These are phyloP conservation scores for Augochlora pura DNA, from an alignment of 1,140 invertebrate genomes.

Conservation along the genomic window DNA sequence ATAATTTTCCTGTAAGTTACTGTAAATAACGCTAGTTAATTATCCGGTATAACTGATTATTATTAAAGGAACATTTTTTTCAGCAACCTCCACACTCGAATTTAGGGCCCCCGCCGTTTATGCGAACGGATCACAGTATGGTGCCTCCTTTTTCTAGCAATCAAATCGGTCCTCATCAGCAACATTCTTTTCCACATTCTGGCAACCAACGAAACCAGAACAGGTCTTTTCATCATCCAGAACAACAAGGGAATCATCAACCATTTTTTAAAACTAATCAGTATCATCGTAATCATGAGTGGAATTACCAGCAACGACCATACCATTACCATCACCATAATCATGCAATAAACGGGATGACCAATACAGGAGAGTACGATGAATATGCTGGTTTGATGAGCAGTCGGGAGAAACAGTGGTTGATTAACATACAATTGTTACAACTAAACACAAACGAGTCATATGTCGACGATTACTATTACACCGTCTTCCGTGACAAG, in stretches of 20 bases:
- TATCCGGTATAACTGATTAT: neutral
- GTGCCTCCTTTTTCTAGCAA: conserved; percentile 69
- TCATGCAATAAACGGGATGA: conserved; percentile 70
- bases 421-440: conserved; percentile 94
- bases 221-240: conserved; percentile 67
- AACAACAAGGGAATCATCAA: conserved; percentile 71
- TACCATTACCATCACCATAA: conserved; percentile 68
- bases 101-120: conserved; percentile 65
- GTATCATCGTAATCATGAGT: conserved; percentile 71
- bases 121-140: conserved; percentile 71
- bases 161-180: conserved; percentile 69
- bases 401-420: conserved; percentile 93
- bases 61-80: neutral
- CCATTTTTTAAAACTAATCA: conserved; percentile 78
- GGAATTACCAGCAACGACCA: conserved; percentile 71
- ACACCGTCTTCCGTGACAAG: conserved; percentile 82
- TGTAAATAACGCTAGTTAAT: neutral
- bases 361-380: conserved; percentile 81
- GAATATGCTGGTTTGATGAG: conserved; percentile 96
- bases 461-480: conserved; percentile 93
- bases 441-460: conserved; percentile 93
- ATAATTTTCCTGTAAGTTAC: conserved; percentile 71
- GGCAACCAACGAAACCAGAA: conserved; percentile 78
- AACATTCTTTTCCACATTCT: conserved; percentile 67
- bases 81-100: conserved; percentile 70